Evolutionary conservation across 2,888 invertebrate genomes (phyloP).

Genomic region (Stictocephala bisonia): DNA sequence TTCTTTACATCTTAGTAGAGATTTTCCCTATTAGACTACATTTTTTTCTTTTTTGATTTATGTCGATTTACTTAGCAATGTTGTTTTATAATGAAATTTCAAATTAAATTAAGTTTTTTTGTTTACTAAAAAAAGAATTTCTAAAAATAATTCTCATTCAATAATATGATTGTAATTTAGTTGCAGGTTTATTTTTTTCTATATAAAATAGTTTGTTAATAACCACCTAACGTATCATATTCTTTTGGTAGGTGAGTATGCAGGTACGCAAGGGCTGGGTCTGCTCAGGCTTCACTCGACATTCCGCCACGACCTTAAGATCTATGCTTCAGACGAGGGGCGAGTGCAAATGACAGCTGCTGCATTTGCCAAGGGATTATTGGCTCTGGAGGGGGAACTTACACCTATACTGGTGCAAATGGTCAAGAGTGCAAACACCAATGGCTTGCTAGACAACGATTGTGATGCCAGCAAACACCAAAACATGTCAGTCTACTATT

Average conservation of each 20-base stretch:
- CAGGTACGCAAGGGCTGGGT: slow-evolving; percentile 94
- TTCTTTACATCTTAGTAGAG: too few relatives aligned
- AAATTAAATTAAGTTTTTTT: too few relatives aligned
- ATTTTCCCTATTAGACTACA: too few relatives aligned
- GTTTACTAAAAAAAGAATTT: too few relatives aligned
- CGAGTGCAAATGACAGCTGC: slow-evolving; percentile 99
- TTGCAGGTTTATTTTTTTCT: too few relatives aligned
- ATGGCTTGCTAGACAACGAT: slow-evolving; percentile 97
- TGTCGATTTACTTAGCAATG: too few relatives aligned
- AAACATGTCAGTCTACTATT: slow-evolving; percentile 78
- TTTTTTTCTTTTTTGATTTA: too few relatives aligned
- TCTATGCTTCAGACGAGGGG: slow-evolving; percentile 99
- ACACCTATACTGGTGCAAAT: slow-evolving; percentile 99
- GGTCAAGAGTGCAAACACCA: slow-evolving; percentile 99
- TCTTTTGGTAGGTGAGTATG: slow-evolving; percentile 77
- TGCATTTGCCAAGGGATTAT: slow-evolving; percentile 97
- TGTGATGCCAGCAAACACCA: slow-evolving; percentile 97
- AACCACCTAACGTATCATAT: too few relatives aligned
- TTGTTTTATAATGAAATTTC: too few relatives aligned
- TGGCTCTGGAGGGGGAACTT: slow-evolving; percentile 97
- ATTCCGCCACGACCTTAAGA: slow-evolving; percentile 98
- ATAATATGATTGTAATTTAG: too few relatives aligned
- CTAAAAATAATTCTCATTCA: too few relatives aligned
- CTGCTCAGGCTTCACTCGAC: slow-evolving; percentile 96
- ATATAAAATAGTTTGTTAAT: too few relatives aligned